These are phyloP conservation scores for Asobara japonica DNA, from an alignment of 1,140 invertebrate species.

Conservation along the genomic window DNA sequence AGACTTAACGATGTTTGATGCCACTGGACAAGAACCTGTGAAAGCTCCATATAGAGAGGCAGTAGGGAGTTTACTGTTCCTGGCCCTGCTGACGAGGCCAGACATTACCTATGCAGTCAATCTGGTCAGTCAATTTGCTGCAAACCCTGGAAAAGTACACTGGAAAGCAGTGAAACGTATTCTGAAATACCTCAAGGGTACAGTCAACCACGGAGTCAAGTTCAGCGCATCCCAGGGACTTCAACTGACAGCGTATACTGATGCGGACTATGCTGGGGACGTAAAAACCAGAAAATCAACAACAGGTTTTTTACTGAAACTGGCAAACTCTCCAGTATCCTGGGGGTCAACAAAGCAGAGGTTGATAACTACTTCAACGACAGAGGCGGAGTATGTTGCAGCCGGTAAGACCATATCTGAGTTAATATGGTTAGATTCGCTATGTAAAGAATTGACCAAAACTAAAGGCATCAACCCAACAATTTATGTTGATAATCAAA, in stretches of 20 bases:
- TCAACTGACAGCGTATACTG: conserved; percentile 39
- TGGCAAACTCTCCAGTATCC: conserved; percentile 47
- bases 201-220: not conserved
- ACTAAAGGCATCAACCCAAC: not conserved
- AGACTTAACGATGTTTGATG: not conserved
- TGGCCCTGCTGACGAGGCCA: not conserved
- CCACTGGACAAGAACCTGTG: not conserved
- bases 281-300: conserved; percentile 35
- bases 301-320: conserved; percentile 49
- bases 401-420: conserved; percentile 53
- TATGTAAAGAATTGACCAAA: conserved; percentile 31
- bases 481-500: conserved; percentile 47
- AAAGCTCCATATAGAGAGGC: conserved; percentile 10
- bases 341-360: conserved; percentile 62
- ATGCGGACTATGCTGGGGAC: conserved; percentile 59
- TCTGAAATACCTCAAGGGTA: not conserved
- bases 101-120: conserved; percentile 1
- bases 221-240: conserved; percentile 26
- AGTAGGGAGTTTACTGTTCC: not conserved
- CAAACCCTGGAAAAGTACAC: not conserved
- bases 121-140: not conserved
- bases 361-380: conserved; percentile 59
- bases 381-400: conserved; percentile 64
- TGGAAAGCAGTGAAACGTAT: not conserved
- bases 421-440: conserved; percentile 44